Percentiles rank a stretch among this genome's conserved stretches.
phyloP scores from a whole-genome alignment of 2,888 invertebrate genomes.

The Standfussiana lucernea region DNA sequence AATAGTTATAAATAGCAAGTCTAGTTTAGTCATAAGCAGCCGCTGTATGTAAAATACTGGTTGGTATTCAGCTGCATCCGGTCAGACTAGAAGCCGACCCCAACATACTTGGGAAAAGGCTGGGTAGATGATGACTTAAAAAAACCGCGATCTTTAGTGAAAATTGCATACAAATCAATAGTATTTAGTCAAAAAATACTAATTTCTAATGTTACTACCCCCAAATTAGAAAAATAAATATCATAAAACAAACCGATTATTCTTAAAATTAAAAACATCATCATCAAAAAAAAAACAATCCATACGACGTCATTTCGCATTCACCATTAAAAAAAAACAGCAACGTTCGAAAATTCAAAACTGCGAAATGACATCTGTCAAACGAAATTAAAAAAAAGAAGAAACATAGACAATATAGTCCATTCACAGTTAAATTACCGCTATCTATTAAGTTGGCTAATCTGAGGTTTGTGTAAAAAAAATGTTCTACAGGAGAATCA shows the following conservation, averaged over 20 bases:
- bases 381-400: slow-evolving; percentile 28
- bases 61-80: neutral
- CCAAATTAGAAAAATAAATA: slow-evolving; percentile 16
- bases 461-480: neutral
- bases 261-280: slow-evolving; percentile 21
- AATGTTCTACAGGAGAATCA: neutral
- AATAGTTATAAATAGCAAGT: no score
- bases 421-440: neutral
- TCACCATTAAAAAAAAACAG: slow-evolving; percentile 8
- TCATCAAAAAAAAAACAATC: slow-evolving; percentile 14
- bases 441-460: neutral
- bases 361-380: slow-evolving; percentile 55
- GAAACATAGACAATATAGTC: slow-evolving; percentile 28
- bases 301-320: slow-evolving; percentile 60
- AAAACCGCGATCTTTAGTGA: neutral
- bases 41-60: neutral
- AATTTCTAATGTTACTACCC: slow-evolving; percentile 28
- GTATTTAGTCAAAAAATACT: neutral
- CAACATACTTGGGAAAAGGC: neutral
- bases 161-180: slow-evolving; percentile 23
- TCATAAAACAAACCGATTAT: slow-evolving; percentile 24
- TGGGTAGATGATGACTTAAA: neutral
- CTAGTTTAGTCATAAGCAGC: neutral
- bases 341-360: slow-evolving; percentile 22
- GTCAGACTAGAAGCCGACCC: neutral